These are phyloP conservation scores for Tigriopus japonicus DNA, from an alignment of 1,140 invertebrate genomes.

Conservation along the genomic window DNA sequence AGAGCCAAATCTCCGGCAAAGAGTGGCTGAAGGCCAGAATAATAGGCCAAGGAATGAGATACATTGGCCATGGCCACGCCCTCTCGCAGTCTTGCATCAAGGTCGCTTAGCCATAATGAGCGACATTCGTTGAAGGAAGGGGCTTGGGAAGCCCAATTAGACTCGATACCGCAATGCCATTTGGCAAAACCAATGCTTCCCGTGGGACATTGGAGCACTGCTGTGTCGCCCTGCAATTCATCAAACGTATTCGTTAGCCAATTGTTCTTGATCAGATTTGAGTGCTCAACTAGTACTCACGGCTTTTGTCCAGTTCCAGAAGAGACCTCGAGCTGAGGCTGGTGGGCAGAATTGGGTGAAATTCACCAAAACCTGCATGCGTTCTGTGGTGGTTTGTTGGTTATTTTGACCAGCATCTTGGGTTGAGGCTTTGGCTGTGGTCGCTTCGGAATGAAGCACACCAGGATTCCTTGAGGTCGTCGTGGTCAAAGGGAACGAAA, in stretches of 20 bases:
- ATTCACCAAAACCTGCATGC: constrained; percentile 6
- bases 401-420: not conserved
- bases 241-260: too few relatives aligned
- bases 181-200: constrained; percentile 67
- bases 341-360: constrained; percentile 38
- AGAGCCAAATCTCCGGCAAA: constrained; percentile 8
- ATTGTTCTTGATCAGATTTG: too few relatives aligned
- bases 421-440: not conserved
- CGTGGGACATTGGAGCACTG: constrained; percentile 65
- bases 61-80: constrained; percentile 55
- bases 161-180: constrained; percentile 40
- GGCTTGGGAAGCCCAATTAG: constrained; percentile 46
- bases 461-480: not conserved
- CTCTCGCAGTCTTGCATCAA: constrained; percentile 54
- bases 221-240: constrained; percentile 29
- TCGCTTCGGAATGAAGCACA: not conserved
- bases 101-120: constrained; percentile 64
- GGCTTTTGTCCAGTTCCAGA: constrained; percentile 67
- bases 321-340: constrained; percentile 47
- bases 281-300: constrained; percentile 22
- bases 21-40: constrained; percentile 3
- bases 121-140: constrained; percentile 78
- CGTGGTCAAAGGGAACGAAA: not conserved
- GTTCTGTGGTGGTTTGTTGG: not conserved
- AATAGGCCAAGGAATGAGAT: constrained; percentile 51